These are phyloP conservation scores for Stichopus horrens DNA, from an alignment of 53 echinoderm and acorn worm species.

Conservation along the genomic window DNA sequence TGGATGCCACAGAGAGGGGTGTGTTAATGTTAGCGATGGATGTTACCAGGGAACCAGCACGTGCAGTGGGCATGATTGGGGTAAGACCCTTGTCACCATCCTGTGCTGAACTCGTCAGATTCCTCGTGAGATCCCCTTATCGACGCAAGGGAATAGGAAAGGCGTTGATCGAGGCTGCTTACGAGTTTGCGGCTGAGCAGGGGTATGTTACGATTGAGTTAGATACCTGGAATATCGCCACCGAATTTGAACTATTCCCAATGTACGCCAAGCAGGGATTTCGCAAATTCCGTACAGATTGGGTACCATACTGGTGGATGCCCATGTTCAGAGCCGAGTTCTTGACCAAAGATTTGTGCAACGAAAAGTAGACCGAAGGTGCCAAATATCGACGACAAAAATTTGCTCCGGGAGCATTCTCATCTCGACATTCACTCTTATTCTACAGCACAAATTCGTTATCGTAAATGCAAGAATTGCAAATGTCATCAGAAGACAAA, in stretches of 20 bases:
- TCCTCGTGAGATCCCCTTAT: neutral
- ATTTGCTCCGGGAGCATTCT: too few species aligned
- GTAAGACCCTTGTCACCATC: neutral
- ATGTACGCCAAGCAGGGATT: conserved; percentile 10
- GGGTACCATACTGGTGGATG: neutral
- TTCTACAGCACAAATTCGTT: too few species aligned
- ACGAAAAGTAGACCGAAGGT: too few species aligned
- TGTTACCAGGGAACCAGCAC: neutral
- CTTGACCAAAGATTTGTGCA: neutral
- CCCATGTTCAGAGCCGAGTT: neutral
- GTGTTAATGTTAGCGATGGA: conserved; percentile 8
- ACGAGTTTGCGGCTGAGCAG: neutral
- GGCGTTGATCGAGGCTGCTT: neutral
- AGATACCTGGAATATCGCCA: neutral
- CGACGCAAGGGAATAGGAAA: conserved; percentile 7
- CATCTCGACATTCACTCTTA: too few species aligned
- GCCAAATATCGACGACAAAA: too few species aligned
- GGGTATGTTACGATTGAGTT: neutral
- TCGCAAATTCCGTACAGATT: neutral
- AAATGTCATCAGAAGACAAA: too few species aligned
- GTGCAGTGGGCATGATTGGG: conserved; percentile 4
- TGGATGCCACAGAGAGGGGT: neutral
- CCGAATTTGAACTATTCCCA: conserved; percentile 12
- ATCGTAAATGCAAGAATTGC: too few species aligned
- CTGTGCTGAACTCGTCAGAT: conserved; percentile 2